Evolutionary conservation across 1,140 invertebrate species (phyloP).

Genomic region (Plodia interpunctella): DNA sequence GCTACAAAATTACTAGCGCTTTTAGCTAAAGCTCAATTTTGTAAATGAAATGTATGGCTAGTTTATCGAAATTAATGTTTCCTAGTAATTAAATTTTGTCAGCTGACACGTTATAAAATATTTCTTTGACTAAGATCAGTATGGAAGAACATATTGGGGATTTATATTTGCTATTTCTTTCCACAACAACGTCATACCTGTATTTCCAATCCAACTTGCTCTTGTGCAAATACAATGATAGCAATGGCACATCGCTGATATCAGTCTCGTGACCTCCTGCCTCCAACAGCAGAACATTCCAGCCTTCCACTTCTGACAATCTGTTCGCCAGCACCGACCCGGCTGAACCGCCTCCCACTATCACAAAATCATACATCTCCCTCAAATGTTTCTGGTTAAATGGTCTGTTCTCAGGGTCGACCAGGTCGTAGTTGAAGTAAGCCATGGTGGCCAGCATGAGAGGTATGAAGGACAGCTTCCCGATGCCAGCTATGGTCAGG

Average conservation of each 20-base stretch:
- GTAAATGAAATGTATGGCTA: too few relatives aligned
- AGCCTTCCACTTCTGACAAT: slow-evolving; percentile 86
- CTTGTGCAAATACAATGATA: slow-evolving; percentile 92
- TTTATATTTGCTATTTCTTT: too few relatives aligned
- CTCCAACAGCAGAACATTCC: slow-evolving; percentile 90
- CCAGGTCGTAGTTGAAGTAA: slow-evolving; percentile 90
- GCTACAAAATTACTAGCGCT: too few relatives aligned
- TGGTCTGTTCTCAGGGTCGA: slow-evolving; percentile 90
- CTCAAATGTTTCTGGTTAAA: slow-evolving; percentile 81
- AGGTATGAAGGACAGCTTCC: slow-evolving; percentile 86
- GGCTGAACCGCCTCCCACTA: slow-evolving; percentile 90
- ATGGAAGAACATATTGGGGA: too few relatives aligned
- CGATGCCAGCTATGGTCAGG: slow-evolving; percentile 81
- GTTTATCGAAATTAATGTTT: too few relatives aligned
- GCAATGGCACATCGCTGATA: slow-evolving; percentile 88
- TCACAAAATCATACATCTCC: slow-evolving; percentile 87
- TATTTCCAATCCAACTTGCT: slow-evolving; percentile 96
- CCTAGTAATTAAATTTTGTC: too few relatives aligned
- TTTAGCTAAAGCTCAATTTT: too few relatives aligned
- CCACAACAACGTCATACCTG: slow-evolving; percentile 66
- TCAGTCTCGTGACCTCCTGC: slow-evolving; percentile 92
- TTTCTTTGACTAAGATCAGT: too few relatives aligned
- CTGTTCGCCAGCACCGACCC: slow-evolving; percentile 92
- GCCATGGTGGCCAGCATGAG: slow-evolving; percentile 86
- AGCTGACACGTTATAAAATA: too few relatives aligned